Percentiles rank a stretch among this genome's conserved stretches.
Conservation (phyloP, 2,113 vertebrate species). For the Dendrocopos noguchii region DNA sequence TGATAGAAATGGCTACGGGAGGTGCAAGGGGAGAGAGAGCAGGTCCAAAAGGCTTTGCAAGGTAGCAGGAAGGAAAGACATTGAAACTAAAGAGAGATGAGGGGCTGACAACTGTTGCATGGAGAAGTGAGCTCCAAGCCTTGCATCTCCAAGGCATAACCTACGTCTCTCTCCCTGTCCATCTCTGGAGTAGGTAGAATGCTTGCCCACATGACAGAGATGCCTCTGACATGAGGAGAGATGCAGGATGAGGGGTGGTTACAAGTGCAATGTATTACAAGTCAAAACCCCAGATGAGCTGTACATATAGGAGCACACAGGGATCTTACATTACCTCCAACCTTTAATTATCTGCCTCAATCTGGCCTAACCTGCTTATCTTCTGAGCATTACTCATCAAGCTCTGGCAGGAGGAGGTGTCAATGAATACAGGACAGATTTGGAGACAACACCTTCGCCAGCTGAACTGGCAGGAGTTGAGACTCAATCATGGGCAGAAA, state of each 20-base stretch:
- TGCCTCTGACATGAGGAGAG: background rate
- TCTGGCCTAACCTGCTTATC: conserved; percentile 64
- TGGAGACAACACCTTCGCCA: conserved; percentile 5
- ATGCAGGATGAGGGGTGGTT: background rate
- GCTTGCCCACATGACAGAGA: background rate
- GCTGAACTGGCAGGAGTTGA: background rate
- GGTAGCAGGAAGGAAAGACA: background rate
- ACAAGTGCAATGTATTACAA: background rate
- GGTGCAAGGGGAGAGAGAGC: background rate
- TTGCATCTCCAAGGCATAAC: rapidly evolving
- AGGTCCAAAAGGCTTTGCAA: background rate
- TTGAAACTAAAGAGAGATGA: background rate
- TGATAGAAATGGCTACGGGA: background rate
- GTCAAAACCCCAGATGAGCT: background rate
- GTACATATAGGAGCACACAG: background rate
- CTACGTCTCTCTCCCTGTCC: background rate
- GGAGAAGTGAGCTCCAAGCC: background rate
- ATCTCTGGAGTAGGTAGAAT: background rate
- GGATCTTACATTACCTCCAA: background rate
- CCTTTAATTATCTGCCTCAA: conserved; percentile 24
- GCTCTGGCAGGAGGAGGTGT: conserved; percentile 34
- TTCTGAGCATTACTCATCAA: conserved; percentile 10
- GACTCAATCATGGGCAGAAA: background rate
- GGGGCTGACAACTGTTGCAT: background rate
- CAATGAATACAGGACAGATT: background rate